These are phyloP conservation scores for Polyommatus icarus DNA, from an alignment of 2,888 invertebrate genomes.

Conservation along the genomic window DNA sequence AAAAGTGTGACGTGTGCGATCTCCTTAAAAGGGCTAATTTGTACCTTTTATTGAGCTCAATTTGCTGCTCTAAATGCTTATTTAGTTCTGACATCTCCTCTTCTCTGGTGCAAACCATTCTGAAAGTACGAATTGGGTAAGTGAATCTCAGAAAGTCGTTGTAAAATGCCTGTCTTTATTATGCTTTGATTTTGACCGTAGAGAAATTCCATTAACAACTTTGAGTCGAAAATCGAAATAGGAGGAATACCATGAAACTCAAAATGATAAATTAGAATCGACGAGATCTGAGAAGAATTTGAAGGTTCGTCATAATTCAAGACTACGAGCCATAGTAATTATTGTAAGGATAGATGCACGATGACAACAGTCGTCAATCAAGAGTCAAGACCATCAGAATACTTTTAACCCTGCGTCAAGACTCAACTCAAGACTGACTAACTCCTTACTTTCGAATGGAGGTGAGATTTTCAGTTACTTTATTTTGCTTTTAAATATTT, in stretches of 20 bases:
- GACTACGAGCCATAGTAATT: too few species aligned
- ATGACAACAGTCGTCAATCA: too few species aligned
- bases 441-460: too few species aligned
- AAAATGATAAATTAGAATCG: background rate
- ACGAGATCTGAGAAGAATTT: background rate
- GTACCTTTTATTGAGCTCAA: constrained; percentile 80
- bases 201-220: background rate
- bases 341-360: too few species aligned
- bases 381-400: too few species aligned
- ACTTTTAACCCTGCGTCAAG: too few species aligned
- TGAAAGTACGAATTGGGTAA: constrained; percentile 44
- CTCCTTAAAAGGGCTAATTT: too few species aligned
- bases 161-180: background rate
- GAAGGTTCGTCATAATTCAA: background rate
- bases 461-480: background rate
- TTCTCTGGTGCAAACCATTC: constrained; percentile 77
- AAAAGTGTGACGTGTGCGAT: too few species aligned
- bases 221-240: too few species aligned
- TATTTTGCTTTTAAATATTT: too few species aligned
- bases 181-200: background rate
- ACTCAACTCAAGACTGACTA: too few species aligned
- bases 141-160: background rate
- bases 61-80: constrained; percentile 81
- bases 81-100: constrained; percentile 72
- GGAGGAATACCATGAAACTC: background rate